Evolutionary conservation across 2,113 vertebrate genomes (phyloP).

Genomic region (Clarias batrachus): DNA sequence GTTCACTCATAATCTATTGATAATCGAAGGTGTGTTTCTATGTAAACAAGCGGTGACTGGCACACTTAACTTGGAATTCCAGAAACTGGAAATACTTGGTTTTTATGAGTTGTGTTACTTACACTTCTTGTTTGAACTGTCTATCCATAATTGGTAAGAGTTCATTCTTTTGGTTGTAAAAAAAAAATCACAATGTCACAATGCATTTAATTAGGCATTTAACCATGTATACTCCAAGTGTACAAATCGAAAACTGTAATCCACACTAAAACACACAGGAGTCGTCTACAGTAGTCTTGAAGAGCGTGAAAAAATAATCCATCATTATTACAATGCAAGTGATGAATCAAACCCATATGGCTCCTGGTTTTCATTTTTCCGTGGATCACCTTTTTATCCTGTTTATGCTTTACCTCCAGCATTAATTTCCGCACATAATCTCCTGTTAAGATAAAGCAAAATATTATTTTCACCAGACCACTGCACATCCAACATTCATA

Average conservation of each 20-base stretch:
- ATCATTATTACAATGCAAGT: background rate
- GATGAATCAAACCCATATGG: background rate
- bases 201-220: background rate
- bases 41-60: background rate
- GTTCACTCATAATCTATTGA: background rate
- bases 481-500: background rate
- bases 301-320: background rate
- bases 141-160: background rate
- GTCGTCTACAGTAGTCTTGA: too few species aligned
- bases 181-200: background rate
- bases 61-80: background rate
- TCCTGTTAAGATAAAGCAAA: slow-evolving; percentile 39
- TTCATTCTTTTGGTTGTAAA: background rate
- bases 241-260: background rate
- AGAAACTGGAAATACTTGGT: background rate
- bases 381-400: background rate
- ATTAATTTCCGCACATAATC: slow-evolving; percentile 27
- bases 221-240: background rate
- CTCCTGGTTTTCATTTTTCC: background rate
- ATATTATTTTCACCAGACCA: background rate
- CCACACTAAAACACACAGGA: background rate
- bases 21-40: background rate
- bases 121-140: background rate
- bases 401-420: background rate
- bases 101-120: background rate